phyloP scores from a whole-genome alignment of 2,797 vertebrate genomes.

The Spea hammondii region DNA sequence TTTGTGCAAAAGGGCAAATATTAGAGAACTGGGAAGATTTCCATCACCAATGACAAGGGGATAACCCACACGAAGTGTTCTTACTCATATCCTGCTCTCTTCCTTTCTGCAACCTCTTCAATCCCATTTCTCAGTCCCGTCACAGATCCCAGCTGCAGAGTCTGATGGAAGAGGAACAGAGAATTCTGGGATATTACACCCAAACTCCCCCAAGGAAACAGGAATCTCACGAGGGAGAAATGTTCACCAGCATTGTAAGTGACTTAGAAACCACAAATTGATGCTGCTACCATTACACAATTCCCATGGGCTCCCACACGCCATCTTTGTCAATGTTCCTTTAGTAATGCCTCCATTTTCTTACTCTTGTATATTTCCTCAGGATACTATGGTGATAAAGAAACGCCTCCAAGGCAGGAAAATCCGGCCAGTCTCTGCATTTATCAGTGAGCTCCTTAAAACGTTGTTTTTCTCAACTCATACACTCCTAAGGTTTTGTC shows the following conservation, averaged over 20 bases:
- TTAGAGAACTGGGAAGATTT: too few species aligned
- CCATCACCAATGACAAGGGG: too few species aligned
- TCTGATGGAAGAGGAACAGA: slow-evolving; percentile 72
- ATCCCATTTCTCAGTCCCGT: slow-evolving; percentile 68
- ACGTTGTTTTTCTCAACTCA: background rate
- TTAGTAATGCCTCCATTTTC: background rate
- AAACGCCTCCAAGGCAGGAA: slow-evolving; percentile 83
- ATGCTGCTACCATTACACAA: background rate
- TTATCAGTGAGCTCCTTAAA: slow-evolving; percentile 76
- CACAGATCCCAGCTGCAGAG: slow-evolving; percentile 81
- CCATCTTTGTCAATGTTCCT: background rate
- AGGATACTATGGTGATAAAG: slow-evolving; percentile 92
- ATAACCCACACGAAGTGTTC: background rate
- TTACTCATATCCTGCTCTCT: background rate
- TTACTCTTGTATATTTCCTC: slow-evolving; percentile 10
- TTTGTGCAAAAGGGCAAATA: too few species aligned
- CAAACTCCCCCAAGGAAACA: slow-evolving; percentile 65
- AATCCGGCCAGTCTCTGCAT: slow-evolving; percentile 86
- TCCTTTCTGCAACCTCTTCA: background rate
- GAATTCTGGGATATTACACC: slow-evolving; percentile 58
- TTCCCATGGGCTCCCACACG: too few species aligned
- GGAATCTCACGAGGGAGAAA: slow-evolving; percentile 78
- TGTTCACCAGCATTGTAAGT: slow-evolving; percentile 83
- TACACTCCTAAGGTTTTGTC: background rate
- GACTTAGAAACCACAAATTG: background rate